These are phyloP conservation scores for Hybos culiciformis DNA, from an alignment of 2,888 invertebrate species.

Conservation along the genomic window DNA sequence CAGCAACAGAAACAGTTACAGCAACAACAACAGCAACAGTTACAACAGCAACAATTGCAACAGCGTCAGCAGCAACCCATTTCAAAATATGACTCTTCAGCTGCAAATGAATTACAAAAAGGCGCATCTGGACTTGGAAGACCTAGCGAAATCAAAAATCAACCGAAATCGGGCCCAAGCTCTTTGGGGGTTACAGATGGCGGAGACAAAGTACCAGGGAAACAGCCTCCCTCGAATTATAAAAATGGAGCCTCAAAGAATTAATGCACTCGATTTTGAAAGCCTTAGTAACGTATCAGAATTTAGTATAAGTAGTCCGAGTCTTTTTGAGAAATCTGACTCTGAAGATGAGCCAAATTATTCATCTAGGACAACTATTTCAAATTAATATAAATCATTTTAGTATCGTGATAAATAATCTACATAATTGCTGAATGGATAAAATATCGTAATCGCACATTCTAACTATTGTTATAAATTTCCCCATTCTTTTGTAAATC, in stretches of 20 bases:
- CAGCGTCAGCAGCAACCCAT: slow-evolving; percentile 10
- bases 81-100: slow-evolving; percentile 9
- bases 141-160: slow-evolving; percentile 26
- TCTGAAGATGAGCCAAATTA: slow-evolving; percentile 18
- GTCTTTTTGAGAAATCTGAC: slow-evolving; percentile 28
- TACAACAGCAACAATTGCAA: slow-evolving; percentile 1
- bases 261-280: slow-evolving; percentile 13
- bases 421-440: too few species aligned
- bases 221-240: slow-evolving; percentile 35
- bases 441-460: too few species aligned
- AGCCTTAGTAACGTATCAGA: slow-evolving; percentile 24
- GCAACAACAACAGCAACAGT: slow-evolving; percentile 3
- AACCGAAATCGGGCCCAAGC: slow-evolving; percentile 33
- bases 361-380: slow-evolving; percentile 30
- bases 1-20: background rate
- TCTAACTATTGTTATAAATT: too few species aligned
- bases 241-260: slow-evolving; percentile 20
- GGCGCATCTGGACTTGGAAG: slow-evolving; percentile 15
- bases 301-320: slow-evolving; percentile 34
- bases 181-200: slow-evolving; percentile 30
- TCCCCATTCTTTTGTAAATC: too few species aligned
- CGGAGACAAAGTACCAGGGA: slow-evolving; percentile 23
- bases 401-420: too few species aligned
- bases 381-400: too few species aligned
- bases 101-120: slow-evolving; percentile 16